Conservation (phyloP, 2,797 vertebrate genomes). For the Eulemur mongoz region DNA sequence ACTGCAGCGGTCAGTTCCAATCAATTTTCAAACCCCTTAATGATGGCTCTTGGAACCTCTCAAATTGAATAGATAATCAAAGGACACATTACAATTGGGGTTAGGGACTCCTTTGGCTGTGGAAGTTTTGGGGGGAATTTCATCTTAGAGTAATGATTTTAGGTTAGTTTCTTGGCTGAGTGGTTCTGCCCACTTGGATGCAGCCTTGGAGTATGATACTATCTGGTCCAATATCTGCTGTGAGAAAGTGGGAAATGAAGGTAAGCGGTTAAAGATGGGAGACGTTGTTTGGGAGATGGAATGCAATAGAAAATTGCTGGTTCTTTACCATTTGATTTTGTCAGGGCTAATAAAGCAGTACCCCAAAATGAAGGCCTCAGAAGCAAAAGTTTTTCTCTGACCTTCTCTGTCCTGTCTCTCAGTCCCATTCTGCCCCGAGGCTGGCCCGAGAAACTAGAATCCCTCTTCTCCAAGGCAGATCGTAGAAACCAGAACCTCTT, state of each 20-base stretch:
- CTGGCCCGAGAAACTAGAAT: too few species aligned
- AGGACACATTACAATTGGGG: neutral
- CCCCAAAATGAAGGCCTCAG: too few species aligned
- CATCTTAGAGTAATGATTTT: neutral
- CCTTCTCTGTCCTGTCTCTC: too few species aligned
- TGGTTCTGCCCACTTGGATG: too few species aligned
- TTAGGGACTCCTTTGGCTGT: neutral
- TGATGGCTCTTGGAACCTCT: neutral
- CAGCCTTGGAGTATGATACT: neutral
- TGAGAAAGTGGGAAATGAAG: too few species aligned
- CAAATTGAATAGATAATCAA: neutral
- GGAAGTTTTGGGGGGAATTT: neutral
- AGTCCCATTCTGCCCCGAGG: too few species aligned
- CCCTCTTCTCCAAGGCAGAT: too few species aligned
- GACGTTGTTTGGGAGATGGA: neutral
- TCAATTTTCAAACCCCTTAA: neutral
- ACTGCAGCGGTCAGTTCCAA: neutral
- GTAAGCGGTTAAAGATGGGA: neutral
- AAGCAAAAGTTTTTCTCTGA: too few species aligned
- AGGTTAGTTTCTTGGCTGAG: neutral
- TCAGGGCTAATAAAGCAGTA: too few species aligned
- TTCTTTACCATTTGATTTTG: neutral
- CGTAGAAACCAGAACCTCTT: too few species aligned
- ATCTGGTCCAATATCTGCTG: neutral
- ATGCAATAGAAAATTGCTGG: neutral